Percentiles rank a stretch among this genome's conserved stretches.
These are phyloP conservation scores for Ligdia adustata DNA, from an alignment of 2,888 invertebrate genomes.

Conservation along the genomic window DNA sequence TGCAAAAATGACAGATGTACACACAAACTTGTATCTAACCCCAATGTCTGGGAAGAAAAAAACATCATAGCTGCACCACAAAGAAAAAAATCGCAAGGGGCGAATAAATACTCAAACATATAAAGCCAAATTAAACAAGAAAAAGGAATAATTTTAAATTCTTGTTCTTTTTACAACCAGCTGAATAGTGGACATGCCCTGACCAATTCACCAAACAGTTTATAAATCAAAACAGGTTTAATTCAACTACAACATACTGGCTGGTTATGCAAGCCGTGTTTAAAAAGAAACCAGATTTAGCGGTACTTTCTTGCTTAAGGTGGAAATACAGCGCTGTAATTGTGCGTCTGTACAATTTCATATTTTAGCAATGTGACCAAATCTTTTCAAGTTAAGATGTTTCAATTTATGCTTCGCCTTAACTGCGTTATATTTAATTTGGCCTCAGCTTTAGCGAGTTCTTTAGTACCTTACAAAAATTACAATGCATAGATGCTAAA, in stretches of 20 bases:
- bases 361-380: too few relatives aligned
- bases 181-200: slow-evolving; percentile 22
- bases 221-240: slow-evolving; percentile 28
- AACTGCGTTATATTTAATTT: too few relatives aligned
- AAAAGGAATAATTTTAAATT: slow-evolving; percentile 18
- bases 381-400: too few relatives aligned
- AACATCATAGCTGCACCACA: neutral
- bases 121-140: too few relatives aligned
- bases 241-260: slow-evolving; percentile 31
- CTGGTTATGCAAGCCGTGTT: slow-evolving; percentile 62
- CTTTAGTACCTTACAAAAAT: too few relatives aligned
- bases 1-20: neutral
- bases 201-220: slow-evolving; percentile 32
- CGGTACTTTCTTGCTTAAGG: slow-evolving; percentile 39
- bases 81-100: slow-evolving; percentile 16
- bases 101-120: too few relatives aligned
- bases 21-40: neutral
- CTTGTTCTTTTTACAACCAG: slow-evolving; percentile 15
- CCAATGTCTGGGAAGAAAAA: slow-evolving; percentile 10
- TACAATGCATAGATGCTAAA: too few relatives aligned
- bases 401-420: too few relatives aligned
- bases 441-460: too few relatives aligned
- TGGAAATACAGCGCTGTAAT: too few relatives aligned
- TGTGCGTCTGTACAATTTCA: too few relatives aligned
- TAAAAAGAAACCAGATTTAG: slow-evolving; percentile 65